Evolutionary conservation across 2,113 vertebrate genomes (phyloP), one percentile per base, ranked within the genome.

Genomic region (Mustela lutreola): DNA sequence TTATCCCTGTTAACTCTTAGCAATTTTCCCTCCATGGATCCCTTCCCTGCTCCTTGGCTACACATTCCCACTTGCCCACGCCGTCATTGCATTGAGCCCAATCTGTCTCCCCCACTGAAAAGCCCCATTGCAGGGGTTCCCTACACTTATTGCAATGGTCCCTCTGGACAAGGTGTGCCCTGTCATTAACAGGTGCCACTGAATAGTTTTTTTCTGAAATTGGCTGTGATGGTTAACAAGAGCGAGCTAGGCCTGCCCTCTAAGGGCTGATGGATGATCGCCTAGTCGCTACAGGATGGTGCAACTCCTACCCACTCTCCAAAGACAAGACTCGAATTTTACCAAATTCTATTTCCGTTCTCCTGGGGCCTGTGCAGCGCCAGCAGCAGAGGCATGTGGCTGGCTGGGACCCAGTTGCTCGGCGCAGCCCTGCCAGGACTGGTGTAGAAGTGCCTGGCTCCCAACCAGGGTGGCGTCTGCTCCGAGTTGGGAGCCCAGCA

Each of bases 391-490:
- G n/a, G 70, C 50, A 63, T 83, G 36, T 0, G 2, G 12, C 94
- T 97, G 96, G 95, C 94, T 28, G 16, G 87, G 86, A 76, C 81
- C 80, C 96, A 96, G 92, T 56, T 75, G 95, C 94, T 85, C 28
- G 2, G 33, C 0, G 0, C 76, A 22, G 73, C 45, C 90, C 42
- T 96, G 95, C 83, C 97, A 95, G 82, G 18, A 76, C 90, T 78
- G 67, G 89, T 79, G 26, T 75, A 24, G 36, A 80, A 95, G 91
- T 21, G 28, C 86, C 90, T 98, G 98, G 96, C 97, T 94, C 53
- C 48, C 79, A 63, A 48, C 96, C 97, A 97, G 84, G 50, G 79
- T 81, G 87, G 88, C 90, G 81, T 92, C 97, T 92, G 92, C 90
- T 97, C 87, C 10, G 81, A 50, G 84, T 36, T 36, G n/a, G 75